These are phyloP conservation scores for Neodiprion lecontei DNA, from an alignment of 1,140 invertebrate genomes.

Conservation along the genomic window DNA sequence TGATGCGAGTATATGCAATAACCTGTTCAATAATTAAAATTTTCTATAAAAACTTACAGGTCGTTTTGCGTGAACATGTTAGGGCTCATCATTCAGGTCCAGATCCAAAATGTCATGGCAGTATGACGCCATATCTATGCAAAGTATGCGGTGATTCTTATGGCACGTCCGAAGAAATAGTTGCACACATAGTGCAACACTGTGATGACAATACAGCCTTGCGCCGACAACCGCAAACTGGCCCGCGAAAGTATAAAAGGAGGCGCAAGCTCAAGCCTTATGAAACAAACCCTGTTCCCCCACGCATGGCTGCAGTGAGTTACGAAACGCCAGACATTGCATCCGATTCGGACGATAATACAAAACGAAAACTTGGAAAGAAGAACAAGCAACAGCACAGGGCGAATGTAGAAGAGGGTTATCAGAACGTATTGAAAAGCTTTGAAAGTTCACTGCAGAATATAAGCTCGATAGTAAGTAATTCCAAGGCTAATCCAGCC, in stretches of 20 bases:
- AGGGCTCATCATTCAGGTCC: slow-evolving; percentile 82
- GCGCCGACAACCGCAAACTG: slow-evolving; percentile 75
- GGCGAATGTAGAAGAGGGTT: slow-evolving; percentile 57
- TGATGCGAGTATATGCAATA: not conserved
- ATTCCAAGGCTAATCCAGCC: slow-evolving; percentile 53
- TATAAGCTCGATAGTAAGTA: slow-evolving; percentile 62
- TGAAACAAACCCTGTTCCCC: slow-evolving; percentile 53
- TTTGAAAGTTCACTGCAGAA: slow-evolving; percentile 65
- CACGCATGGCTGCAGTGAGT: slow-evolving; percentile 50
- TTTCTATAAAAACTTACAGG: slow-evolving; percentile 49
- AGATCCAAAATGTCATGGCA: slow-evolving; percentile 67
- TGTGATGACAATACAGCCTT: slow-evolving; percentile 83
- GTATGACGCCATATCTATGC: slow-evolving; percentile 71
- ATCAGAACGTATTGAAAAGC: slow-evolving; percentile 60
- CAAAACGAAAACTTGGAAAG: slow-evolving; percentile 50
- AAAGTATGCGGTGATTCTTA: slow-evolving; percentile 76
- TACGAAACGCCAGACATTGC: slow-evolving; percentile 51
- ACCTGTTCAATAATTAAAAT: no score
- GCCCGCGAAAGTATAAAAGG: slow-evolving; percentile 80
- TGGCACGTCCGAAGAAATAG: slow-evolving; percentile 74
- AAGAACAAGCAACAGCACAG: slow-evolving; percentile 56
- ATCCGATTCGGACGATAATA: slow-evolving; percentile 62
- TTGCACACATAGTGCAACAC: slow-evolving; percentile 81
- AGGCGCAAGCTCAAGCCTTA: slow-evolving; percentile 75
- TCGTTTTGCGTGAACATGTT: slow-evolving; percentile 82